These are phyloP conservation scores for Crossoptilon crossoptilon DNA, from an alignment of 2,797 vertebrate genomes.

Conservation along the genomic window DNA sequence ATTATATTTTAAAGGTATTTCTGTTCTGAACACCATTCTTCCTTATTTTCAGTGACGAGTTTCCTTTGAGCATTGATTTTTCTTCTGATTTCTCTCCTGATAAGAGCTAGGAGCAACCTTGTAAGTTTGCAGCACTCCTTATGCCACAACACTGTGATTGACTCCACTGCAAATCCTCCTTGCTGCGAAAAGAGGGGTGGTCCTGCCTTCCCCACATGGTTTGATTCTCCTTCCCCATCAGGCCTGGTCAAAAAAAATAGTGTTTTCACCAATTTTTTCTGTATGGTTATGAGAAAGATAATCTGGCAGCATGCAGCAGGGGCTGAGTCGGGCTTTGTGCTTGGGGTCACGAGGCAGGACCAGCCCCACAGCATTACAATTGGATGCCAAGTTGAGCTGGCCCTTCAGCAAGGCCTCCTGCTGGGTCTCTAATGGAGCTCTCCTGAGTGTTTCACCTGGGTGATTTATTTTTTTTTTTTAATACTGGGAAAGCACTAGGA, in stretches of 20 bases:
- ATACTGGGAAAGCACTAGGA: background rate
- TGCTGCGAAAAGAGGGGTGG: background rate
- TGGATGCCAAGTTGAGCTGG: background rate
- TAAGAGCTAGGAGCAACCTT: background rate
- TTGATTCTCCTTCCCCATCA: background rate
- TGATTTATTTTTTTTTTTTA: background rate
- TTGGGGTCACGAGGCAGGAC: background rate
- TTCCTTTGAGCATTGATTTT: background rate
- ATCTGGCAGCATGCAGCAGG: background rate
- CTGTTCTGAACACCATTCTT: background rate
- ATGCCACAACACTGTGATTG: rapidly evolving
- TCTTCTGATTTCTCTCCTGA: background rate
- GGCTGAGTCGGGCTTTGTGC: background rate
- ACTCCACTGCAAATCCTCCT: background rate
- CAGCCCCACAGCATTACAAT: rapidly evolving
- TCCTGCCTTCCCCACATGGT: background rate
- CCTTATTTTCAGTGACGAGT: constrained; percentile 66
- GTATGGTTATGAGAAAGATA: background rate
- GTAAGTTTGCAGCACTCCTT: background rate
- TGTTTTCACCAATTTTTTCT: background rate
- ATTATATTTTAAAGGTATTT: constrained; percentile 64
- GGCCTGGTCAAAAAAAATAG: background rate
- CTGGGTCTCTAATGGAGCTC: background rate
- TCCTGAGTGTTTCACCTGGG: background rate
- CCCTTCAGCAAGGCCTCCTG: background rate